Base-by-base conservation (phyloP, 2,888 invertebrate genomes). In the Andrena minutula region DNA sequence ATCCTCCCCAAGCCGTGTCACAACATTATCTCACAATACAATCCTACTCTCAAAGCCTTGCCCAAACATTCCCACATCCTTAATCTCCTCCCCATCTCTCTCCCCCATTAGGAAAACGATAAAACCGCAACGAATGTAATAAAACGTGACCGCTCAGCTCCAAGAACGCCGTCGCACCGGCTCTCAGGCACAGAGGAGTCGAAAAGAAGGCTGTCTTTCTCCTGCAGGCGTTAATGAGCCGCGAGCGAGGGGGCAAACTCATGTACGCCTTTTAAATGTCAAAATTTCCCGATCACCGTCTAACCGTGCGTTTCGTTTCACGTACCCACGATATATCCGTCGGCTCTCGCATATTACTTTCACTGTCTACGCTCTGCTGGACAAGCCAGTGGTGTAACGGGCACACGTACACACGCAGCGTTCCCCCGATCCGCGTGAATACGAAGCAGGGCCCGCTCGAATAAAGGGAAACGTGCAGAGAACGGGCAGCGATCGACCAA, bases 311-410 rank as follows among this genome's bases (percentile, higher is more conserved):
- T 70, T 64, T 49, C 75, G 47, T 60, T 58, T 32, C 75, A 20
- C 69, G 79, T 68, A 56, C 51, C 49, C 70, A 61, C 56, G 23
- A 56, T 56, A 26, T 56, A 74, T 81, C 61, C 63, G 72, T 61
- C 64, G 23, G 23, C 70, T 68, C 83, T 82, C 76, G 77, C 74
- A 71, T 82, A 79, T 83, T 83, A 88, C 88, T 88, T 88, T 88
- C 88, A 88, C 88, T 78, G 72, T 88, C 88, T 87, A 86, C 85
- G 85, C 83, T 86, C 82, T 60, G 77, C 66, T 83, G 78, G 79
- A 79, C 80, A 83, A 53, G 69, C 61, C 16, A 20, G 41, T 1
- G 20, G 5, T 58, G 30, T 47, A 28, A 1, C 75, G 16, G n/a
- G 53, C 51, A 20, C 28, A 30, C 35, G 41, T 10, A 41, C 69